Base-by-base conservation (phyloP, 2,113 vertebrate species). In the Ctenomys sociabilis region DNA sequence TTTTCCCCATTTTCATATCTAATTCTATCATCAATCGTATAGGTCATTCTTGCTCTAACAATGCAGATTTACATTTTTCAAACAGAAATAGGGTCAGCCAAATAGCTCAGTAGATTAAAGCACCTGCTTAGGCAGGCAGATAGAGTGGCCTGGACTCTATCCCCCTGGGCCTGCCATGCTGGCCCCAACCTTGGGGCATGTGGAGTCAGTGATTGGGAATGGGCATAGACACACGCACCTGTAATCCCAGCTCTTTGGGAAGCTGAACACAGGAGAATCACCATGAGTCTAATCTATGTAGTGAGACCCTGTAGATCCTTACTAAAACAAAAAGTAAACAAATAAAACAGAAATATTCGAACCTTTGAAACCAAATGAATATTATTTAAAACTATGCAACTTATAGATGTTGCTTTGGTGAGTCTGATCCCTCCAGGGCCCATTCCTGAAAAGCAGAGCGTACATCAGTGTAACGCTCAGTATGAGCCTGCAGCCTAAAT, bases 401-500 rank as follows among this genome's bases (percentile, higher is more conserved):
- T 84, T 73, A 17, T 77, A 52, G 68, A 26, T n/a, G 8, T 19
- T 49, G 2, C 43, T 26, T 22, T 52, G 5, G 16, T 85, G 13
- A 52, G 1, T 80, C 10, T 26, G n/a, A 35, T 81, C 17, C 32
- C 22, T 63, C 24, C 59, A 3, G 7, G 12, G 5, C 3, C 8
- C 49, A 73, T 75, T 59, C 57, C 28, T 35, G 37, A 61, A 21
- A 82, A 40, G 8, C 16, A 49, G 6, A 61, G 13, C 28, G 37
- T 1, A 49, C 0, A 54, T 0, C 8, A 52, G 43, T 32, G 7
- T 16, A 19, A 19, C 22, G 9, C 2, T 19, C n/a, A 54, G 1
- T 35, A 16, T 35, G 1, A 7, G 2, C 26, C 63, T 1, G 8
- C 0, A 6, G 37, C 17, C 68, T 30, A 7, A 6, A 10, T 24